Evolutionary conservation across 2,888 invertebrate species (phyloP), one percentile per base, ranked within the genome.

Genomic region (Latrodectus elegans): DNA sequence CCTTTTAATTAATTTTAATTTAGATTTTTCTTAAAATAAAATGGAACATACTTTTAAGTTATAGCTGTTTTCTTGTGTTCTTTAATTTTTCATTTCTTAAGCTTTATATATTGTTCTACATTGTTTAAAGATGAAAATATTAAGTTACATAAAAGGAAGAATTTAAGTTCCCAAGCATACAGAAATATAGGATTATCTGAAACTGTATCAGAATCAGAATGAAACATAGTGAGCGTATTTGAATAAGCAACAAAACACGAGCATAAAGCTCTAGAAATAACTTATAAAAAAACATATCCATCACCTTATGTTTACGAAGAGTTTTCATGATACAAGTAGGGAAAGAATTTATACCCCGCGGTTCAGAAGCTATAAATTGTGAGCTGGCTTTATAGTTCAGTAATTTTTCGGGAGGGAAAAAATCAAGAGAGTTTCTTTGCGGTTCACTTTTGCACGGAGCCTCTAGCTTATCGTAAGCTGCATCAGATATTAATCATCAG

Each of bases 401-500:
- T 81, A 73, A 73, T 81, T 74, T 73, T 64, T n/a, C 22, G 51
- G n/a, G 14, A n/a, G 22, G 49, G 53, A 55, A 68, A 81, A 38
- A 38, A 38, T 38, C 38, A 38, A 38, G 38, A 38, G 38, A 60
- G n/a, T 60, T 12, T 60, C 77, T 65, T 78, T 78, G 77, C 72
- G 84, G 84, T 78, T 52, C 4, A 55, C 65, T 73, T 52, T 38
- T n/a, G 38, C 73, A 70, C 77, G 72, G 72, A 84, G 78, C 55
- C 71, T 83, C 70, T 55, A 77, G 77, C 72, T 84, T 84, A 84
- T 84, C 72, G 73, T 78, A 65, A 73, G 71, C 72, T 72, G 49
- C 78, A 73, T 53, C 60, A 10, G 53, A 60, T 77, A 84, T 84
- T 84, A 84, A 84, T 84, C 84, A 84, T 70, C 3, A 78, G 78